phyloP scores from a whole-genome alignment of 2,113 vertebrate species.

The Gobiocypris rarus region DNA sequence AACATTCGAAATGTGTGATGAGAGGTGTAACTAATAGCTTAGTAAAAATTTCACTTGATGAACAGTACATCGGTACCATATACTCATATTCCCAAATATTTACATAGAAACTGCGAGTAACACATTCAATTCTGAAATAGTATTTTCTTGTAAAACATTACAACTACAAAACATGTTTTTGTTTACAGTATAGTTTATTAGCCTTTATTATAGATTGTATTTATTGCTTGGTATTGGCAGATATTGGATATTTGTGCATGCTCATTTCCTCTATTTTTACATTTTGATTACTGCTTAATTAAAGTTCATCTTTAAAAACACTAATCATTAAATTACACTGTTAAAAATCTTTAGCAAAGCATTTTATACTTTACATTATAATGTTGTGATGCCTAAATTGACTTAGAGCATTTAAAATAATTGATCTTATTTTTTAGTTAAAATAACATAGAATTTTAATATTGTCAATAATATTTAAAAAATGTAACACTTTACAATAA shows the following conservation, averaged over 20 bases:
- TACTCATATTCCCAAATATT: neutral
- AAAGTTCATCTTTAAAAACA: neutral
- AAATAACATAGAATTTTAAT: neutral
- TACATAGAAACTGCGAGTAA: neutral
- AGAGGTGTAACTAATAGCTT: neutral
- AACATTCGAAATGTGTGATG: neutral
- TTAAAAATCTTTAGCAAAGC: neutral
- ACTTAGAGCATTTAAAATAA: neutral
- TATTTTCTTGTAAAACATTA: neutral
- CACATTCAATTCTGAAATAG: neutral
- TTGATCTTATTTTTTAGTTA: neutral
- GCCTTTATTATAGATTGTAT: neutral
- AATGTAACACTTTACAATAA: too few species aligned
- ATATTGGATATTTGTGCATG: neutral
- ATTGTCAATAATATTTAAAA: neutral
- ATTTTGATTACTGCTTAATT: neutral
- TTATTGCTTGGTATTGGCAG: neutral
- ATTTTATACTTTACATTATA: neutral
- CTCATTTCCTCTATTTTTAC: neutral
- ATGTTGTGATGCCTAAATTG: neutral
- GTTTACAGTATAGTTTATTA: neutral
- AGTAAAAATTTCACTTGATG: neutral
- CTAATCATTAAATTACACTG: neutral
- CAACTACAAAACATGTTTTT: neutral
- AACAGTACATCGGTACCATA: too few species aligned